phyloP scores from a whole-genome alignment of 2,113 vertebrate species.

The Cynoglossus semilaevis region DNA sequence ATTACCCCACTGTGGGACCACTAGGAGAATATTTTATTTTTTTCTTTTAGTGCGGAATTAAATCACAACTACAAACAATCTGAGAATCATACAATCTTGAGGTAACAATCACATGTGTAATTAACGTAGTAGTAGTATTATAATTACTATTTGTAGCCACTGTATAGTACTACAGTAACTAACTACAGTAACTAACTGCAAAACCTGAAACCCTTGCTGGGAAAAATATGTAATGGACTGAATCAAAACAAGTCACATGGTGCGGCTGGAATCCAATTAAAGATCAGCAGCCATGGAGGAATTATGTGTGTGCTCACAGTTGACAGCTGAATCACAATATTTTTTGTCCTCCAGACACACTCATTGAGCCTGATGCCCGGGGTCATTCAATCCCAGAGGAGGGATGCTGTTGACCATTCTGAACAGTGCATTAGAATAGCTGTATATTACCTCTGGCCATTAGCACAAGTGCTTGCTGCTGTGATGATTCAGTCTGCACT shows the following conservation, averaged over 20 bases:
- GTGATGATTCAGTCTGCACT: background rate
- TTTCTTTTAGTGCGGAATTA: no score
- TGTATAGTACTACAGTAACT: no score
- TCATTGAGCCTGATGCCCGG: constrained; percentile 5
- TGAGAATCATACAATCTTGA: no score
- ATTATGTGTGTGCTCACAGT: constrained; percentile 6
- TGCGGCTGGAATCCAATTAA: background rate
- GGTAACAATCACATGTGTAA: no score
- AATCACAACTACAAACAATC: no score
- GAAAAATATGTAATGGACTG: background rate
- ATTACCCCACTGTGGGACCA: no score
- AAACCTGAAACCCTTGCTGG: no score
- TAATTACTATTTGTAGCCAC: no score
- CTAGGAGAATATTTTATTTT: no score
- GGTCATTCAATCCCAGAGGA: constrained; percentile 22
- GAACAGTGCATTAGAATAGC: constrained; percentile 27
- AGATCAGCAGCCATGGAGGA: background rate
- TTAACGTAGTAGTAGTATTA: no score
- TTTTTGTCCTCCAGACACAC: constrained; percentile 19
- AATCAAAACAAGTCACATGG: background rate
- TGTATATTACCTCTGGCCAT: constrained; percentile 23
- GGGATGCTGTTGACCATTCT: constrained; percentile 34
- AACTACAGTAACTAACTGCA: no score
- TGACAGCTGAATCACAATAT: constrained; percentile 4
- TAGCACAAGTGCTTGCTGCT: background rate